These are phyloP conservation scores for Melikaiella ostensackeni DNA, from an alignment of 2,888 invertebrate genomes.

Conservation along the genomic window DNA sequence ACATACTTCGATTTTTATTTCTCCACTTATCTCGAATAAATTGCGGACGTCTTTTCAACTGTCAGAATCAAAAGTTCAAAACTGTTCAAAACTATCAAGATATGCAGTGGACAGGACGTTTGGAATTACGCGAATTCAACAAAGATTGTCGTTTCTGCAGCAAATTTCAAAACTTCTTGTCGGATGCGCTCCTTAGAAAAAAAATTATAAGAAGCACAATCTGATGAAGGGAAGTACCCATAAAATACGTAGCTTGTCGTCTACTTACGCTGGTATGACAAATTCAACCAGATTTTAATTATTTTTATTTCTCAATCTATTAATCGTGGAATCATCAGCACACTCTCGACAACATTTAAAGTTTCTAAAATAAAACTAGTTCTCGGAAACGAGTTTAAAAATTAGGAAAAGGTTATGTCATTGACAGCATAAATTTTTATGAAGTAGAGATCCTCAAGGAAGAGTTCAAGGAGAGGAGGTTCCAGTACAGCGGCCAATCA, in stretches of 20 bases:
- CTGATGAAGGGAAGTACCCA: constrained; percentile 7
- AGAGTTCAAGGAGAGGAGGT: too few species aligned
- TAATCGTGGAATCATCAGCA: not conserved
- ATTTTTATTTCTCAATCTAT: not conserved
- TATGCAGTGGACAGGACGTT: constrained; percentile 3
- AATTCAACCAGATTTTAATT: not conserved
- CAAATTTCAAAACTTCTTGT: not conserved
- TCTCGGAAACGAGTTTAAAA: not conserved
- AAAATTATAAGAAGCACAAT: not conserved
- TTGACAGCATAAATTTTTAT: too few species aligned
- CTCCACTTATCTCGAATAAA: constrained; percentile 24
- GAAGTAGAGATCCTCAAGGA: too few species aligned
- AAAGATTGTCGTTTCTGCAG: not conserved
- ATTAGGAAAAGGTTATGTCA: not conserved
- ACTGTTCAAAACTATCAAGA: not conserved
- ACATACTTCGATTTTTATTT: constrained; percentile 5
- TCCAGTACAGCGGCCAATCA: too few species aligned
- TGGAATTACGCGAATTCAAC: not conserved
- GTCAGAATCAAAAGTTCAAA: constrained; percentile 5
- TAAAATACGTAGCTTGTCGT: constrained; percentile 19
- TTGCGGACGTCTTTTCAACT: constrained; percentile 11
- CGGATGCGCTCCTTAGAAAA: not conserved
- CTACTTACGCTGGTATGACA: not conserved
- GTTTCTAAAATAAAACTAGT: not conserved
- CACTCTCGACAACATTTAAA: not conserved